These are phyloP conservation scores for Nothura maculosa DNA, from an alignment of 2,797 vertebrate species.

Conservation along the genomic window DNA sequence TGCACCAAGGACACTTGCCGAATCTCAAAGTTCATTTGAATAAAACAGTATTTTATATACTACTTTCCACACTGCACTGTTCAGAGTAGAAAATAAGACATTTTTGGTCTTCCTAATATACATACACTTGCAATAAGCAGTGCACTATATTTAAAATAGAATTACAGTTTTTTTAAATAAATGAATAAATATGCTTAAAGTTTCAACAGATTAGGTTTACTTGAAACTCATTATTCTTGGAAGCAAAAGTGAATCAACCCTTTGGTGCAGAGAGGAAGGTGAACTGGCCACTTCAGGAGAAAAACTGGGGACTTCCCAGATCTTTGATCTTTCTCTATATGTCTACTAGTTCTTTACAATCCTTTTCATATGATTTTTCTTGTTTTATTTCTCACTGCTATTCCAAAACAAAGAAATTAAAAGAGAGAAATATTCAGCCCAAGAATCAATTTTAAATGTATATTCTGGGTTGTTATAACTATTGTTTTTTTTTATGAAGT, in stretches of 20 bases:
- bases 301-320: background rate
- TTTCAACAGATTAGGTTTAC: background rate
- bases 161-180: background rate
- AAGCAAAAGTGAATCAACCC: background rate
- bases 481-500: background rate
- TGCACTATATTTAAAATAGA: background rate
- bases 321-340: background rate
- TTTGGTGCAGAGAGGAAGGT: background rate
- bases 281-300: background rate
- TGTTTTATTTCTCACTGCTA: background rate
- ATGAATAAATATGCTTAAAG: background rate
- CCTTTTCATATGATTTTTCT: background rate
- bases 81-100: background rate
- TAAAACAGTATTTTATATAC: background rate
- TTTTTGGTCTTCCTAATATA: background rate
- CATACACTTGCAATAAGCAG: background rate
- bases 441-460: background rate
- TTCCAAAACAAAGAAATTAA: background rate
- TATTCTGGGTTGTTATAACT: background rate
- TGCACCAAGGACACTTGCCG: conserved; percentile 32
- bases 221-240: background rate
- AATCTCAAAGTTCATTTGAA: conserved; percentile 53
- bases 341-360: background rate
- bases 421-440: background rate
- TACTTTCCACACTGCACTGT: background rate